phyloP scores from a whole-genome alignment of 2,113 vertebrate genomes.

The Hylia prasina region DNA sequence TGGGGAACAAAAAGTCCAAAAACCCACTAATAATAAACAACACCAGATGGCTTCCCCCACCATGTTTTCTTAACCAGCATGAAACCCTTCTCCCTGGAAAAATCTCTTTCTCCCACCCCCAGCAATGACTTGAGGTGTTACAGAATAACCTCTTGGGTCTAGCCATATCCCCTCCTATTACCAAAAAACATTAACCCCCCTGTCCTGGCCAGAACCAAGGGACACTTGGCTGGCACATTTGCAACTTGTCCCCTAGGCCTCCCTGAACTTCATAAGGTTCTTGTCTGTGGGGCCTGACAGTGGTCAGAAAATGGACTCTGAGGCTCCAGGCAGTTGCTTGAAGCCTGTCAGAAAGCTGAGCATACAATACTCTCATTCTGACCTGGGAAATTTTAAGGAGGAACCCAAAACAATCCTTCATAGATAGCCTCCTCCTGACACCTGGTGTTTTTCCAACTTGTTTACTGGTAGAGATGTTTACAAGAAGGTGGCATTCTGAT shows the following conservation, averaged over 20 bases:
- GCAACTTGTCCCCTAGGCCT: background rate
- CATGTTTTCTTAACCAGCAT: background rate
- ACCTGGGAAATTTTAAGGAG: too few species aligned
- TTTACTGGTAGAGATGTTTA: too few species aligned
- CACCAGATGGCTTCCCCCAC: background rate
- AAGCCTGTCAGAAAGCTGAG: too few species aligned
- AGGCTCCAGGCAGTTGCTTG: too few species aligned
- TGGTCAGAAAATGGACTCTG: too few species aligned
- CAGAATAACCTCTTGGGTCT: background rate
- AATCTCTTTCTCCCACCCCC: fast-evolving
- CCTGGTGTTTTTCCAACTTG: too few species aligned
- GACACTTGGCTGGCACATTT: background rate
- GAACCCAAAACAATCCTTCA: too few species aligned
- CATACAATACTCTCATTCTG: too few species aligned
- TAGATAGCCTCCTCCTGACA: too few species aligned
- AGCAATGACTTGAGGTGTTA: background rate
- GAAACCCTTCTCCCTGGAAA: background rate
- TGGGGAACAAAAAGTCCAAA: background rate
- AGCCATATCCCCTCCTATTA: background rate
- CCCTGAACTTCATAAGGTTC: background rate
- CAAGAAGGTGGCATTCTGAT: too few species aligned
- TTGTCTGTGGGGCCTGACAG: too few species aligned
- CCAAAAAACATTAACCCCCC: background rate
- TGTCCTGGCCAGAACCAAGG: background rate
- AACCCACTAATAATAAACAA: background rate